These are phyloP conservation scores for Chamaea fasciata DNA, from an alignment of 2,113 vertebrate species.

Conservation along the genomic window DNA sequence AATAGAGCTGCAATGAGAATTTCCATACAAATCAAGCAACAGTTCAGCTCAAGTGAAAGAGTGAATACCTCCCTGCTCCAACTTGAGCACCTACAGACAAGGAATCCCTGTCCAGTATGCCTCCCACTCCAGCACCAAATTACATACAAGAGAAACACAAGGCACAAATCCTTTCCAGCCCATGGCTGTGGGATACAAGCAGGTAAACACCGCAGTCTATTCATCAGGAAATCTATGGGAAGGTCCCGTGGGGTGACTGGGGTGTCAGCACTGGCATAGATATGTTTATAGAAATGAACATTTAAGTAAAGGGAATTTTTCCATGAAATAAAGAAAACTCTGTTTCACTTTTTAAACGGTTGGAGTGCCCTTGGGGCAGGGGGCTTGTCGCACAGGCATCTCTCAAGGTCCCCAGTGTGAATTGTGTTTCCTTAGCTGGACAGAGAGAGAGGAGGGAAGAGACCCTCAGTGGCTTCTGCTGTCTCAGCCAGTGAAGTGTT, in stretches of 20 bases:
- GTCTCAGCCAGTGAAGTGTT: neutral
- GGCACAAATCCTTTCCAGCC: neutral
- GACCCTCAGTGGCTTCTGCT: neutral
- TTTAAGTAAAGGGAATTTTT: neutral
- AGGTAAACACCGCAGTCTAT: neutral
- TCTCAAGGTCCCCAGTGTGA: neutral
- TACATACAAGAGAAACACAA: neutral
- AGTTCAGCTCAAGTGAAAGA: neutral
- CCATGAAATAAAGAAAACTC: neutral
- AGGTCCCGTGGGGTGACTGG: neutral
- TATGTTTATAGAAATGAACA: neutral
- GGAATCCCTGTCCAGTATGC: neutral
- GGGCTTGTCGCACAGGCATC: neutral
- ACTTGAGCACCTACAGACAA: neutral
- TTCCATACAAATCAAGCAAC: neutral
- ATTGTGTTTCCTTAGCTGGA: neutral
- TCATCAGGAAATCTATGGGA: neutral
- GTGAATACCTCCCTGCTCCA: neutral
- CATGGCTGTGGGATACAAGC: neutral
- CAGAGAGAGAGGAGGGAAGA: neutral
- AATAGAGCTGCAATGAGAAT: neutral
- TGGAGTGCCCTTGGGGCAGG: neutral
- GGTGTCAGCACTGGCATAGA: neutral
- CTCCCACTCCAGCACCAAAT: neutral
- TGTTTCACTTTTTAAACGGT: neutral